Percentiles rank a stretch among this genome's conserved stretches.
Evolutionary conservation across 2,797 vertebrate genomes (phyloP).

Genomic region (Phalloptychus januarius): DNA sequence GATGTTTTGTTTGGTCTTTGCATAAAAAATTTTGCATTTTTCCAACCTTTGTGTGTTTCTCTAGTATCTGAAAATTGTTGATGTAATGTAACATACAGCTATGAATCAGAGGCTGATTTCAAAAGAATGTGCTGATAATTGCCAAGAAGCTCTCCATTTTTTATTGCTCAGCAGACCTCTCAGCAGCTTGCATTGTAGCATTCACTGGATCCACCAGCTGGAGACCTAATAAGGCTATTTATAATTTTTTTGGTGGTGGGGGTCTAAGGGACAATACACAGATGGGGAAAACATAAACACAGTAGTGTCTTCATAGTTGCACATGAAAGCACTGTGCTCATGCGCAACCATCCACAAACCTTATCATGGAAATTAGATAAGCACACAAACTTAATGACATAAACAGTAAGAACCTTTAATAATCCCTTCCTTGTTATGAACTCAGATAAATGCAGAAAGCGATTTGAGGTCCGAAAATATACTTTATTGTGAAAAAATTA

Average conservation of each 20-base stretch:
- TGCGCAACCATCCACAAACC: slow-evolving; percentile 16
- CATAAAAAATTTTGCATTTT: slow-evolving; percentile 14
- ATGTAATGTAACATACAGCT: slow-evolving; percentile 28
- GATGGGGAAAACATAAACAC: slow-evolving; percentile 76
- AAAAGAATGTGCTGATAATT: slow-evolving; percentile 56
- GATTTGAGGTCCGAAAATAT: not conserved
- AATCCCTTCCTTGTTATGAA: not conserved
- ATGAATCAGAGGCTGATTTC: slow-evolving; percentile 46
- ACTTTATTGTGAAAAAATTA: not conserved
- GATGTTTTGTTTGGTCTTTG: not conserved
- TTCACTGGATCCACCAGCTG: slow-evolving; percentile 85
- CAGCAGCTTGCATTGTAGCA: slow-evolving; percentile 85
- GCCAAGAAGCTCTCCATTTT: slow-evolving; percentile 76
- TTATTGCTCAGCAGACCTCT: slow-evolving; percentile 85
- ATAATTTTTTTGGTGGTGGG: not conserved
- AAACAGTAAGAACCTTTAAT: not conserved
- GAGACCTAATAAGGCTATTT: slow-evolving; percentile 85
- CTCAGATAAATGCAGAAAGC: not conserved
- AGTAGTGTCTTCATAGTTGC: slow-evolving; percentile 53
- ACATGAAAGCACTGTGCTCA: slow-evolving; percentile 32
- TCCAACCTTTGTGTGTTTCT: slow-evolving; percentile 18
- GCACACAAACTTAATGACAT: not conserved
- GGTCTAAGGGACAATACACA: slow-evolving; percentile 71
- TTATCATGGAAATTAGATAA: not conserved
- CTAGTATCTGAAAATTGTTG: slow-evolving; percentile 20